Evolutionary conservation across 2,113 vertebrate species (phyloP), one percentile per base, ranked within the genome.

Genomic region (Cyrtonyx montezumae): DNA sequence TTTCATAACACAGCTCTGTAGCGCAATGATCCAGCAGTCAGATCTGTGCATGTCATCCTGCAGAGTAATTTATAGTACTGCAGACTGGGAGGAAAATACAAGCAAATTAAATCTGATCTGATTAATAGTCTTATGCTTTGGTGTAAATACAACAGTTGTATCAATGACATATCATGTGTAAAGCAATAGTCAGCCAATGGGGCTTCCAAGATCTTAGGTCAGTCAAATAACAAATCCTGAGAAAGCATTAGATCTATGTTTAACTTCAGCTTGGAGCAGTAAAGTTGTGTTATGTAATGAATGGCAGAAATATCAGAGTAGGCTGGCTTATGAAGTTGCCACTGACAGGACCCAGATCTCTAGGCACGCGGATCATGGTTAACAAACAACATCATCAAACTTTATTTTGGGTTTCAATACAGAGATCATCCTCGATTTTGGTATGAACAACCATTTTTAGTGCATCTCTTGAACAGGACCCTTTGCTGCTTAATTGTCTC

Each of bases 201-300:
- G 21, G 8, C 28, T 55, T 55, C 42, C 37, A 28, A 34, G 61
- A 9, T 18, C 55, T n/a, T 0, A 3, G 32, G 3, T 20, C 68
- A 51, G 13, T 12, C 34, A 26, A 11, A 59, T 2, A 28, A 1
- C 32, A 22, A 62, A 16, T 15, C 36, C 25, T 28, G 43, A 22
- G n/a, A 48, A 3, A 1, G 0, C 7, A 37, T 53, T 11, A 43
- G n/a, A 43, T 5, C 17, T 25, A 2, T 2, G 4, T 36, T 80
- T 58, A 3, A 2, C 43, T 1, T 16, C n/a, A 62, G 62, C 9
- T 11, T 75, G 65, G 65, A 70, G 14, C 2, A 3, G 2, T 9
- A 1, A 8, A 26, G 10, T 3, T 32, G 28, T 26, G 51, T 16
- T 77, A 0, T 5, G 9, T 5, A 40, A 61, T 15, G 68, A 53